Evolutionary conservation across 2,113 vertebrate genomes (phyloP), one percentile per base, ranked within the genome.

Genomic region (Dicaeum eximium): DNA sequence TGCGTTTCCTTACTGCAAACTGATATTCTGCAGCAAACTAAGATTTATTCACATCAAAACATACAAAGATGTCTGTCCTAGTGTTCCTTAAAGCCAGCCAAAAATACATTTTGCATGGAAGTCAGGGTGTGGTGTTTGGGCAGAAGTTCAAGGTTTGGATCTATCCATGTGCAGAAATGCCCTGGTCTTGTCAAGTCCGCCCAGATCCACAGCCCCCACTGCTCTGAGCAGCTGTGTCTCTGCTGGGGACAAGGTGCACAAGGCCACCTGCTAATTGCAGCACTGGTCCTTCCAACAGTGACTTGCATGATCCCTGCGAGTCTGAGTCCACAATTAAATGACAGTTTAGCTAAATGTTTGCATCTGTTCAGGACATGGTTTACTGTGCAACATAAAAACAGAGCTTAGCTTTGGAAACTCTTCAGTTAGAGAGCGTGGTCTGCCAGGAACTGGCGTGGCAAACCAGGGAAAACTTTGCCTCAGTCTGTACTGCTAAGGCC

Each of bases 111-210:
- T 66, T 51, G 18, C 27, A 0, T 50, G 47, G 38, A 58, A 77
- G 58, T 53, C 71, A 24, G 47, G 79, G 50, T 54, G 88, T 66
- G 75, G 72, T 50, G 24, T 70, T 85, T 40, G 19, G 13, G 54
- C 62, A 30, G 33, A 38, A 47, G 47, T 47, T 83, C 60, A 40
- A 31, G 71, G 44, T 31, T 54, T 72, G 30, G 51, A 13, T 71
- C 69, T 38, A 10, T 54, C 47, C 57, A 14, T 6, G 9, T 4
- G 27, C 61, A 70, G 67, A 48, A 79, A 31, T 0, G 6, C 70
- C 45, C 56, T 42, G 57, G 33, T 27, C 24, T 19, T 20, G n/a
- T 47, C 10, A 15, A 61, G 42, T 16, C 16, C 0, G 0, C 28
- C 35, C 38, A 7, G 42, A 14, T 8, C 8, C 20, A 3, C 4